Evolutionary conservation across 2,888 invertebrate species (phyloP), one percentile per base, ranked within the genome.

Genomic region (Synanthedon vespiformis): DNA sequence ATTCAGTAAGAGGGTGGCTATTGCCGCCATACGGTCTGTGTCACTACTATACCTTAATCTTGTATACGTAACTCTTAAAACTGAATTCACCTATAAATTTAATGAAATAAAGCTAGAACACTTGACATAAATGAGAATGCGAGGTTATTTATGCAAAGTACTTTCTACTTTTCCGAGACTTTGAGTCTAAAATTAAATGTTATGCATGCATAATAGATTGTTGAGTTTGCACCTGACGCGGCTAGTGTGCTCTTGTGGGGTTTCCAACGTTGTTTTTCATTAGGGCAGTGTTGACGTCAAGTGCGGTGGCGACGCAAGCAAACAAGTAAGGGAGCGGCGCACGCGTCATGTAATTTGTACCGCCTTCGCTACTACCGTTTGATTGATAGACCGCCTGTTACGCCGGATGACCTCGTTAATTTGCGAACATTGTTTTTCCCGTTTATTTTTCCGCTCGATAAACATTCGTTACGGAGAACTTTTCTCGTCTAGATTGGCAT

Each of bases 301-400:
- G 70, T 61, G 68, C 62, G 64, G 70, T 63, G 63, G 62, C 57
- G 58, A 56, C 62, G 61, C 55, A 60, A 59, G 16, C 48, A 48
- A 48, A 16, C 11, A 48, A 18, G 27, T 22, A 60, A 63, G 76
- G 80, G 81, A 73, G 77, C 73, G 80, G 74, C 74, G 72, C 73
- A 74, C 72, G 76, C 78, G 79, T 80, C 81, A 82, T 73, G 66
- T 73, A 74, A 76, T 76, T 74, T 68, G 65, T 65, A 48, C 18
- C 44, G 44, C n/a, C 44, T 44, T 18, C 18, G 60, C 61, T 67
- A 60, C 61, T 67, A 60, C 64, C 56, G 67, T 67, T 78, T 82
- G 81, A 82, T 83, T 83, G 82, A 84, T 83, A 72, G 80, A 76
- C 77, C 74, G 77, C 76, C 75, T 75, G 78, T 74, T 76, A 77